A percentile compares a stretch with the other conserved stretches of the same genome.
These are phyloP conservation scores for Frieseomelitta varia DNA, from an alignment of 1,140 invertebrate species.

Conservation along the genomic window DNA sequence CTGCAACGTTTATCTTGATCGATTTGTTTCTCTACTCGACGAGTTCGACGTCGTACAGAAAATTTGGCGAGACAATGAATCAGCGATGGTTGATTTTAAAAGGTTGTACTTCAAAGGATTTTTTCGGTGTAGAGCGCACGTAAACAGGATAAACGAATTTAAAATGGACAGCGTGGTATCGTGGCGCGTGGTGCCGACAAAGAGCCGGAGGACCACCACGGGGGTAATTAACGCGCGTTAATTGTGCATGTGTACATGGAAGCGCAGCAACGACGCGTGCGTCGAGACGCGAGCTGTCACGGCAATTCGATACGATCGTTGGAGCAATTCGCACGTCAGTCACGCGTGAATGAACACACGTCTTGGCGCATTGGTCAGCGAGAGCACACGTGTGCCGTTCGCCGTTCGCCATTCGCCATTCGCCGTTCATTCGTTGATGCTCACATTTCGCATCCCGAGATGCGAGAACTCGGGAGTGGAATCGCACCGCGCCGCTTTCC, in stretches of 20 bases:
- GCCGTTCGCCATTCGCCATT: too few species aligned
- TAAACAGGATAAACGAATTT: neutral
- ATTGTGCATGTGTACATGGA: conserved; percentile 69
- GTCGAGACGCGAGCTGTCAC: conserved; percentile 68
- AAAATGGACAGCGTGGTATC: neutral
- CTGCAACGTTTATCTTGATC: neutral
- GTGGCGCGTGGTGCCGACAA: conserved; percentile 33
- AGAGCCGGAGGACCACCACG: conserved; percentile 56
- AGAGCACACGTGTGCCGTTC: conserved; percentile 18
- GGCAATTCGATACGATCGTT: conserved; percentile 74
- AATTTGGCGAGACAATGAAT: neutral
- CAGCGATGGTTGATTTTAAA: neutral
- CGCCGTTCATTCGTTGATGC: conserved; percentile 12
- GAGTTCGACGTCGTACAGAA: too few species aligned
- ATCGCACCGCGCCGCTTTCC: neutral
- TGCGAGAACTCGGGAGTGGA: too few species aligned
- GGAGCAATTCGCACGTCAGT: conserved; percentile 76
- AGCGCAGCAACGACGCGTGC: conserved; percentile 43
- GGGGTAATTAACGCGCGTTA: conserved; percentile 75
- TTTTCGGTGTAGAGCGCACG: too few species aligned
- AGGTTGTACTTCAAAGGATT: too few species aligned
- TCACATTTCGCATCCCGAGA: conserved; percentile 17
- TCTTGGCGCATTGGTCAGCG: conserved; percentile 14
- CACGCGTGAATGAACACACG: conserved; percentile 71
- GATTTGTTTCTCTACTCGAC: neutral